Percentiles rank a stretch among this genome's conserved stretches.
phyloP scores from a whole-genome alignment of 1,140 invertebrate genomes.

The Orchesella cincta region DNA sequence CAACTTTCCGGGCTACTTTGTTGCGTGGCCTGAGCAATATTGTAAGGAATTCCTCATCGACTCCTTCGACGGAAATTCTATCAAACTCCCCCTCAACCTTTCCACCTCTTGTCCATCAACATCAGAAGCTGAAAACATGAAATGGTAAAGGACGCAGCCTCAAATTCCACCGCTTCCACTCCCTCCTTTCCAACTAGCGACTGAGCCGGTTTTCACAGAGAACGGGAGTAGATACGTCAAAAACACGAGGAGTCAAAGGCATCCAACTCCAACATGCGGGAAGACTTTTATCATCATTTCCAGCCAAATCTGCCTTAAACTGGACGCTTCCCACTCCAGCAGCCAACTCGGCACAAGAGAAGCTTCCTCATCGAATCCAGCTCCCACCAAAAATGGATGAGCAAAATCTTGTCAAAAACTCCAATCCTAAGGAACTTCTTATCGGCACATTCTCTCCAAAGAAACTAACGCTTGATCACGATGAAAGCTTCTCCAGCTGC shows the following conservation, averaged over 20 bases:
- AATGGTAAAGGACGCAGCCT: not conserved
- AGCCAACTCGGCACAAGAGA: not conserved
- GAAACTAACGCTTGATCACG: slow-evolving; percentile 73
- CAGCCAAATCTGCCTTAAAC: not conserved
- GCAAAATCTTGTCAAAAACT: slow-evolving; percentile 49
- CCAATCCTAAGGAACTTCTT: slow-evolving; percentile 16
- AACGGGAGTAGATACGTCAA: slow-evolving; percentile 73
- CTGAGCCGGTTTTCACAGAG: too few species aligned
- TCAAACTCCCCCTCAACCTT: too few species aligned
- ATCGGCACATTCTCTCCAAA: slow-evolving; percentile 65
- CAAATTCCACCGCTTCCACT: not conserved
- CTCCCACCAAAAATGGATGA: too few species aligned
- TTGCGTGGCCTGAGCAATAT: too few species aligned
- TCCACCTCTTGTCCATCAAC: not conserved
- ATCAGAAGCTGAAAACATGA: not conserved
- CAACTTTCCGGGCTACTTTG: not conserved
- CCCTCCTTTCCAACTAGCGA: slow-evolving; percentile 51
- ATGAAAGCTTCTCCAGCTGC: slow-evolving; percentile 75
- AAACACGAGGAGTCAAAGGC: slow-evolving; percentile 77
- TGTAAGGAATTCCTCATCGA: too few species aligned
- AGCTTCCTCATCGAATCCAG: too few species aligned
- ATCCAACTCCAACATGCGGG: slow-evolving; percentile 83
- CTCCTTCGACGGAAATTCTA: not conserved
- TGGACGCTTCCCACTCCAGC: not conserved
- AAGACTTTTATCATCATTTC: not conserved